Base-by-base conservation (phyloP, 2,797 vertebrate species). In the Helostoma temminkii region DNA sequence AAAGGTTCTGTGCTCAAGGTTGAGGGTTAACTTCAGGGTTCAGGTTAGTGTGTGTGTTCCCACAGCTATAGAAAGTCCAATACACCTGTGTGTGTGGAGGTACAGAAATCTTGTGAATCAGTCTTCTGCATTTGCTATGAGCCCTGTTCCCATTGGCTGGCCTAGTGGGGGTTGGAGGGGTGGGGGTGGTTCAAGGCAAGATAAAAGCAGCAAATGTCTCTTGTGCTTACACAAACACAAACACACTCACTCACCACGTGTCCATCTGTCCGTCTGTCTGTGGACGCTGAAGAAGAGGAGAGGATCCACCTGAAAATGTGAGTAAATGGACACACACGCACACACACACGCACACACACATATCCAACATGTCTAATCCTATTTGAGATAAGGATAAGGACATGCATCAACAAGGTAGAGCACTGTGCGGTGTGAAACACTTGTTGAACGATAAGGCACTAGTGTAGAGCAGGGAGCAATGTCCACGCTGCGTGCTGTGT, bases 151-250 rank as follows among this genome's bases (percentile, higher is more conserved):
- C 71, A 94, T 95, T 95, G 94, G 94, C 83, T 84, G 85, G 57
- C 49, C 66, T 54, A 9, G 47, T 74, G 22, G 59, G 76, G 81
- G 71, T 36, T 66, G 78, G 66, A 34, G 81, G 30, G 63, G 73
- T 69, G 85, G 85, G 91, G 89, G 91, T 81, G 90, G 80, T 81
- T 73, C 49, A 62, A 81, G 65, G 65, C 56, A 45, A 88, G 80
- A 93, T 93, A 93, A 92, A 93, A 89, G 86, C 70, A 88, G 81
- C 66, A 87, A 90, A 85, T 86, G 76, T 76, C 77, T 83, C 81
- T 46, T 74, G 74, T 82, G 55, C 70, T 77, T 26, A 26, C 60
- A 76, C 67, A 76, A 32, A 32, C 32, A n/a, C n/a, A n/a, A 67
- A 81, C 66, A 75, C 77, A 47, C 39, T 74, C 77, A 47, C 39